Percentiles rank a stretch among this genome's conserved stretches.
These are phyloP conservation scores for Phainopepla nitens DNA, from an alignment of 2,113 vertebrate species.

Conservation along the genomic window DNA sequence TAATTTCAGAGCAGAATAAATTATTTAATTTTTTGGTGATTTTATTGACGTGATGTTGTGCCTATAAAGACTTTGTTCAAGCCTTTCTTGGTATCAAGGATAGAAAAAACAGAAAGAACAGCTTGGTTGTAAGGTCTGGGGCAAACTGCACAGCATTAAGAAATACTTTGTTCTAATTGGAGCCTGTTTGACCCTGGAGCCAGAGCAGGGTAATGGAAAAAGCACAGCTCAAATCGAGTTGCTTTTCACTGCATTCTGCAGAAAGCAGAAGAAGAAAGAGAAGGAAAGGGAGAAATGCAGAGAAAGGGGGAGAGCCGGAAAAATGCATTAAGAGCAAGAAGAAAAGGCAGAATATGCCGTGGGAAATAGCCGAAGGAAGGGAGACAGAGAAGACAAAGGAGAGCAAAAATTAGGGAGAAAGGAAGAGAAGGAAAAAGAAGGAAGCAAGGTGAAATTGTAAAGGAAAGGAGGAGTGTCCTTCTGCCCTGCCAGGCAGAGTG, in stretches of 20 bases:
- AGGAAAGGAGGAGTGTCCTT: not conserved
- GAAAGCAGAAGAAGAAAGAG: not conserved
- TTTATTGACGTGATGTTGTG: not conserved
- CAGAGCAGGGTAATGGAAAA: slow-evolving; percentile 42
- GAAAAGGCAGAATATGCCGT: not conserved
- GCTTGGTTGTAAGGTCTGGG: slow-evolving; percentile 17
- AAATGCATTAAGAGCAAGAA: not conserved
- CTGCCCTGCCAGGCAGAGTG: not conserved
- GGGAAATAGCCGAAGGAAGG: not conserved
- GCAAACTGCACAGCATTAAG: slow-evolving; percentile 24
- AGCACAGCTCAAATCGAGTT: not conserved
- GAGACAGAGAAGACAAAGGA: not conserved
- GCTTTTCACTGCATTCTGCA: not conserved
- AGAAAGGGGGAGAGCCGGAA: not conserved
- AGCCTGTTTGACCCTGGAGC: slow-evolving; percentile 50
- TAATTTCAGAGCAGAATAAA: not conserved
- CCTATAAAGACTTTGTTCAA: not conserved
- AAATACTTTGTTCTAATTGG: slow-evolving; percentile 41
- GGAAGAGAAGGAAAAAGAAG: not conserved
- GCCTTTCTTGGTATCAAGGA: not conserved
- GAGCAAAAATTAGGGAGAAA: not conserved
- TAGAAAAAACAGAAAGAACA: not conserved
- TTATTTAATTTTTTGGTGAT: not conserved
- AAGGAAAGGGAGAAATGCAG: not conserved
- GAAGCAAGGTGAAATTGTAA: not conserved